These are phyloP conservation scores for Protodeltote pygarga DNA, from an alignment of 2,888 invertebrate genomes.

Conservation along the genomic window DNA sequence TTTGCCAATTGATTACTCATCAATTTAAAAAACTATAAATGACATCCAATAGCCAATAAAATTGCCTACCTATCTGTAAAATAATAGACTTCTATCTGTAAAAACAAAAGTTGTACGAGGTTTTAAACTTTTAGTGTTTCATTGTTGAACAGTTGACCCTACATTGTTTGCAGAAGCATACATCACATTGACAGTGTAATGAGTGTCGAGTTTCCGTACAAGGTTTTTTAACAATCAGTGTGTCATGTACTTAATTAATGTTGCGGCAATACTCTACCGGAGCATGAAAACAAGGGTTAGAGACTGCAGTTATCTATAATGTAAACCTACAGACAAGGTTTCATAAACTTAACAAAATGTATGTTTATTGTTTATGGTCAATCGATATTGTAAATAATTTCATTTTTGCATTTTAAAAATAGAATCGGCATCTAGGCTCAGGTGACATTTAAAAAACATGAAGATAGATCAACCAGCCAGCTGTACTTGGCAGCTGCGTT, in stretches of 20 bases:
- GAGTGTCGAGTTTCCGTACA: conserved; percentile 33
- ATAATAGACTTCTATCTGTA: too few species aligned
- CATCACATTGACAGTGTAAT: conserved; percentile 36
- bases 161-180: conserved; percentile 28
- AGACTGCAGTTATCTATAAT: background rate
- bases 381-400: background rate
- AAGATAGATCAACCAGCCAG: conserved; percentile 64
- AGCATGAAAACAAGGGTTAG: background rate
- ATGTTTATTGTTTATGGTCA: too few species aligned
- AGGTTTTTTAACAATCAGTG: conserved; percentile 24
- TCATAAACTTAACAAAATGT: too few species aligned
- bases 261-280: conserved; percentile 8
- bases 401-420: background rate
- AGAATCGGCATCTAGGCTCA: conserved; percentile 34
- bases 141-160: too few species aligned
- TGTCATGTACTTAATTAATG: conserved; percentile 5
- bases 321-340: background rate
- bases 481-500: conserved; percentile 77
- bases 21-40: too few species aligned
- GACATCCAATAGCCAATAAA: too few species aligned
- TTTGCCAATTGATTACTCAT: too few species aligned
- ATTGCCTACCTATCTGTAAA: too few species aligned
- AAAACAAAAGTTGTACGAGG: too few species aligned
- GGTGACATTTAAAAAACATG: conserved; percentile 60
- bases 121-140: too few species aligned